Base-by-base conservation (phyloP, 2,113 vertebrate species). In the Asarcornis scutulata region DNA sequence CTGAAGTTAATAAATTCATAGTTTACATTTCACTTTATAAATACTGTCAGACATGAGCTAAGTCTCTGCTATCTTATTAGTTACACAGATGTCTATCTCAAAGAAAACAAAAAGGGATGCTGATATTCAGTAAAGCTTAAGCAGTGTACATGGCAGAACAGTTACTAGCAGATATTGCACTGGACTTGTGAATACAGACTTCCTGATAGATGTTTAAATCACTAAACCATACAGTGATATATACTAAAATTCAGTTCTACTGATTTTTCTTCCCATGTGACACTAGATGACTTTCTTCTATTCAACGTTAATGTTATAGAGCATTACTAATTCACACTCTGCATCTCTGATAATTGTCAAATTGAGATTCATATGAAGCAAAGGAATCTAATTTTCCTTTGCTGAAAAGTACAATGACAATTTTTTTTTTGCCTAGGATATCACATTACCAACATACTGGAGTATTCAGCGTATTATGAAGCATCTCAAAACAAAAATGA, bases 151-250 rank as follows among this genome's bases (percentile, higher is more conserved):
- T 27, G 22, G 15, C 23, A 66, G 76, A 44, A 73, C 27, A 46
- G 40, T 62, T 32, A 50, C 9, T 27, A 76, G 13, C 72, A 78
- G 46, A 78, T 46, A 38, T 36, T 23, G 58, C 32, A 62, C 6
- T 40, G 31, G 20, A 56, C 23, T 38, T 68, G 27, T 0, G 1
- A 60, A 38, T 1, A 71, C 4, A 42, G 9, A n/a, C 16, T 26
- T 80, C 34, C 6, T 62, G 25, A 32, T 14, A 46, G 2, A 60
- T 31, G 20, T 29, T 31, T 31, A 56, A 62, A 48, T 38, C 40
- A 58, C 25, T 62, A 73, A 67, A 62, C 36, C 20, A 64, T 13
- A 44, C 23, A 44, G 53, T 32, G 46, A 11, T 48, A 48, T 63
- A 23, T 14, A 58, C 25, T 68, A 44, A 58, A 89, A 77, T 27